phyloP scores from a whole-genome alignment of 2,888 invertebrate genomes.

The Cheilosia impressa region DNA sequence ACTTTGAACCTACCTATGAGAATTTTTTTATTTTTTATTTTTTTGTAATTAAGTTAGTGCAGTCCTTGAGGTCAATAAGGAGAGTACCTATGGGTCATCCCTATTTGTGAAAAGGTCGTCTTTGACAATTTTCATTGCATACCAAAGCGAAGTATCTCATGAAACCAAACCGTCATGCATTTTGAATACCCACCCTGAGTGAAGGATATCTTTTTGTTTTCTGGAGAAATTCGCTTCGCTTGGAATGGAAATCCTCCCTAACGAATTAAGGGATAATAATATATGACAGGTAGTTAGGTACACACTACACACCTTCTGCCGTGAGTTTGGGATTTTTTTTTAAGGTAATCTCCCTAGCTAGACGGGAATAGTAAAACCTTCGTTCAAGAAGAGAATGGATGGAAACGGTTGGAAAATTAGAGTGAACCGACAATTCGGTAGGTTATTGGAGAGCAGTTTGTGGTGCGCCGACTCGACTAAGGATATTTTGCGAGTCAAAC shows the following conservation, averaged over 20 bases:
- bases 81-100: neutral
- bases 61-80: slow-evolving; percentile 22
- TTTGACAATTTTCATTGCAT: neutral
- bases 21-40: neutral
- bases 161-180: slow-evolving; percentile 23
- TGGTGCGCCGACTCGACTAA: slow-evolving; percentile 49
- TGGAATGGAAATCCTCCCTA: slow-evolving; percentile 55
- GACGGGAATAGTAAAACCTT: slow-evolving; percentile 22
- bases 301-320: slow-evolving; percentile 64
- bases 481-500: slow-evolving; percentile 17
- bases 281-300: slow-evolving; percentile 64
- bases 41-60: slow-evolving; percentile 35
- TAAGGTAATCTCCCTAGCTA: slow-evolving; percentile 9
- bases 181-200: slow-evolving; percentile 16
- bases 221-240: slow-evolving; percentile 36
- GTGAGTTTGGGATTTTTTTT: slow-evolving; percentile 44
- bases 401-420: slow-evolving; percentile 19
- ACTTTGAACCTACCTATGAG: slow-evolving; percentile 23
- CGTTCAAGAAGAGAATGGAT: neutral
- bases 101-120: neutral
- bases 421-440: slow-evolving; percentile 2
- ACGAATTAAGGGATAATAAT: slow-evolving; percentile 62
- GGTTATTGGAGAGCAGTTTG: slow-evolving; percentile 4
- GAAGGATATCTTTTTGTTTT: neutral
- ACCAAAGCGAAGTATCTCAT: neutral